phyloP scores from a whole-genome alignment of 2,888 invertebrate genomes.

The Drosophila borborema region DNA sequence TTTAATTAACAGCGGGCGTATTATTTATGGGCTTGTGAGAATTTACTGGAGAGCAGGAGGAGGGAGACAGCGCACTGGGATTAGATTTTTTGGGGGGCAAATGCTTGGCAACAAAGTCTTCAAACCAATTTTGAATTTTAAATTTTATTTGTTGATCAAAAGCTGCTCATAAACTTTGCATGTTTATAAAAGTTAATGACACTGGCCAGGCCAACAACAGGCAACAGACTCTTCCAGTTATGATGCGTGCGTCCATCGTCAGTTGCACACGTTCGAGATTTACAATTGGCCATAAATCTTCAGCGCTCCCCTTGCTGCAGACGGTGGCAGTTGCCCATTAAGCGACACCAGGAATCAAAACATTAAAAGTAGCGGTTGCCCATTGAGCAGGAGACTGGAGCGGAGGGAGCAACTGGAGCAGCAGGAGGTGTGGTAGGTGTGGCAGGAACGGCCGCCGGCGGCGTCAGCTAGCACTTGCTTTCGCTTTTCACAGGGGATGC shows the following conservation, averaged over 20 bases:
- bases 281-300: slow-evolving; percentile 76
- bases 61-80: neutral
- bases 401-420: neutral
- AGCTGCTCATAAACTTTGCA: slow-evolving; percentile 66
- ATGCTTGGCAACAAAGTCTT: slow-evolving; percentile 9
- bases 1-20: slow-evolving; percentile 67
- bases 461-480: slow-evolving; percentile 52
- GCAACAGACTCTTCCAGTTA: neutral
- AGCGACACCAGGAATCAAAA: slow-evolving; percentile 75
- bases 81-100: neutral
- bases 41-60: neutral
- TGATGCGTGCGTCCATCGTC: slow-evolving; percentile 21
- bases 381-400: slow-evolving; percentile 9
- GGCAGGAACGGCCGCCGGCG: neutral
- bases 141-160: slow-evolving; percentile 66
- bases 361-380: slow-evolving; percentile 42
- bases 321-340: slow-evolving; percentile 66
- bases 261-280: slow-evolving; percentile 53
- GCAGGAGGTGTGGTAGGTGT: neutral
- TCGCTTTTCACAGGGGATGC: slow-evolving; percentile 40
- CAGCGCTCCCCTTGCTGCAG: slow-evolving; percentile 5
- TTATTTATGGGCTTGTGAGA: slow-evolving; percentile 67
- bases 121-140: slow-evolving; percentile 38
- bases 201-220: neutral
- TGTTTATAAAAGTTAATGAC: slow-evolving; percentile 42